These are phyloP conservation scores for Gouania willdenowi DNA, from an alignment of 2,797 vertebrate species.

Conservation along the genomic window DNA sequence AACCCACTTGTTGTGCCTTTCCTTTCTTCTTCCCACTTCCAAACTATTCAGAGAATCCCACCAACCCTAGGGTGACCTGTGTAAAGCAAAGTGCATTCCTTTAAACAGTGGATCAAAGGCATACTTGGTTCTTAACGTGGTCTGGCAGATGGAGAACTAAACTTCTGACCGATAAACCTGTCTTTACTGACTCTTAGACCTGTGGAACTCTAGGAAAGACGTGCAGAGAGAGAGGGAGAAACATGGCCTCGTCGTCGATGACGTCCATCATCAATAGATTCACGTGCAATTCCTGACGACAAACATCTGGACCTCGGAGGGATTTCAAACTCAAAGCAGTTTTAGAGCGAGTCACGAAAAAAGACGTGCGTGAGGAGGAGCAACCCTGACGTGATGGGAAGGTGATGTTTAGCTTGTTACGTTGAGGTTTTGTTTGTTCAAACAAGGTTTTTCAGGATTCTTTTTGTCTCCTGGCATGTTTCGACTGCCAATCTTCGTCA, in stretches of 20 bases:
- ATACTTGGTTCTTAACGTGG: conserved; percentile 9
- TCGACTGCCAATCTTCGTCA: too few species aligned
- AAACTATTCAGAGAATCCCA: conserved; percentile 50
- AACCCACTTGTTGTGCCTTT: too few species aligned
- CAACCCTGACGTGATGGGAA: too few species aligned
- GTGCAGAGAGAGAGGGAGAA: background rate
- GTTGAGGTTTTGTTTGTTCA: too few species aligned
- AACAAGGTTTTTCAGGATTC: too few species aligned
- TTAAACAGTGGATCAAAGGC: conserved; percentile 35
- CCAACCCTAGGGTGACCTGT: conserved; percentile 17
- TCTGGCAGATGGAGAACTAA: conserved; percentile 34
- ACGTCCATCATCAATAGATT: conserved; percentile 23
- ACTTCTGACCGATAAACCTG: conserved; percentile 31
- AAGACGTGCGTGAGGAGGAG: too few species aligned
- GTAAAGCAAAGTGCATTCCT: conserved; percentile 5
- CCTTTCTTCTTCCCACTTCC: background rate
- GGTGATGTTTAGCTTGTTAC: too few species aligned
- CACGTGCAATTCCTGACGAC: background rate
- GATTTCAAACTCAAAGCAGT: background rate
- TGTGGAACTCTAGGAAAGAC: conserved; percentile 1
- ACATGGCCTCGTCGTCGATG: conserved; percentile 4
- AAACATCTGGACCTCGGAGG: conserved; percentile 11
- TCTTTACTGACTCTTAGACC: conserved; percentile 16
- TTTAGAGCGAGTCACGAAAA: background rate
- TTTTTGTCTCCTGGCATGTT: too few species aligned